Percentiles rank a stretch among this genome's conserved stretches.
Conservation (phyloP, 2,797 vertebrate species). For the Acropternis orthonyx region DNA sequence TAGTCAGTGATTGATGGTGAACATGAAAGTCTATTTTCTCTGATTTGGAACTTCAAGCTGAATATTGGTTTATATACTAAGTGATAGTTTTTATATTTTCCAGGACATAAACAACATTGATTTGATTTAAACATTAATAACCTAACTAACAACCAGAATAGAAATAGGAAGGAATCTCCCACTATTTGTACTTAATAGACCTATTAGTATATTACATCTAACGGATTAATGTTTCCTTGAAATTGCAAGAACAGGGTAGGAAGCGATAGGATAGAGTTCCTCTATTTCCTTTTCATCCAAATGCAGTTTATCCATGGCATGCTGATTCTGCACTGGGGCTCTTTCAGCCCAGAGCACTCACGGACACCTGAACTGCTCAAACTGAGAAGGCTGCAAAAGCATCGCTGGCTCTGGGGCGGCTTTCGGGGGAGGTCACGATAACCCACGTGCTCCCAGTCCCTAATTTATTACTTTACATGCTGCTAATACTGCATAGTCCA, state of each 20-base stretch:
- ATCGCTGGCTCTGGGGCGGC: not conserved
- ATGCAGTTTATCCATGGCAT: not conserved
- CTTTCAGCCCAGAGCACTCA: not conserved
- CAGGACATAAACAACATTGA: constrained; percentile 1
- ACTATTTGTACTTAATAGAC: constrained; percentile 21
- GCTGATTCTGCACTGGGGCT: not conserved
- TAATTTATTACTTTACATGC: not conserved
- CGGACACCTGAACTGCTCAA: not conserved
- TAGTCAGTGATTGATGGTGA: constrained; percentile 53
- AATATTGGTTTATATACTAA: constrained; percentile 26
- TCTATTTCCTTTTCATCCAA: not conserved
- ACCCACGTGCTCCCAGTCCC: not conserved
- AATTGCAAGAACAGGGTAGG: not conserved
- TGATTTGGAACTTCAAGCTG: constrained; percentile 52
- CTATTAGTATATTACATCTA: not conserved
- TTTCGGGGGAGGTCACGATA: not conserved
- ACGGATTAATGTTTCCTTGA: not conserved
- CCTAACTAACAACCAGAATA: not conserved
- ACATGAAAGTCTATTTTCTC: constrained; percentile 51
- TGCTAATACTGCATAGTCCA: not conserved
- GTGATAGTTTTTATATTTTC: constrained; percentile 25
- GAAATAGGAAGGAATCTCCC: not conserved
- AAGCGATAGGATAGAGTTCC: not conserved
- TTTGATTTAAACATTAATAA: not conserved
- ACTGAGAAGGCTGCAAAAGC: not conserved